Evolutionary conservation across 2,888 invertebrate species (phyloP).

Genomic region (Lithophane leautieri): DNA sequence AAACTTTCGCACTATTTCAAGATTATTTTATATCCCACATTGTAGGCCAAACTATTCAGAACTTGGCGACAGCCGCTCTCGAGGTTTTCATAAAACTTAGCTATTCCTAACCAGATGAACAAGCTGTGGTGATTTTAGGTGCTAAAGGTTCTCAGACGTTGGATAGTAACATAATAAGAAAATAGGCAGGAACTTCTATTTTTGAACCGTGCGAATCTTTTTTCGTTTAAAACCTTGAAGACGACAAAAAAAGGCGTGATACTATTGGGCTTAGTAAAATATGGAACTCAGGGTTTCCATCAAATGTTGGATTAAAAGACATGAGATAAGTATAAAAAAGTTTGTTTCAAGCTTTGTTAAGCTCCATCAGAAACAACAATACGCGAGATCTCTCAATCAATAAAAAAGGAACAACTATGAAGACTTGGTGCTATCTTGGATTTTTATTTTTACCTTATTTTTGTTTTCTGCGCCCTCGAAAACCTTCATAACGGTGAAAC

Average conservation of each 20-base stretch:
- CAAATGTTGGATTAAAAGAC: not conserved
- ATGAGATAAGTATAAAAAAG: too few relatives aligned
- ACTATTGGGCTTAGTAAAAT: not conserved
- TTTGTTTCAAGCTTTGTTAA: not conserved
- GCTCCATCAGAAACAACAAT: not conserved
- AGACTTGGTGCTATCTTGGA: not conserved
- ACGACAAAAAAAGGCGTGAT: not conserved
- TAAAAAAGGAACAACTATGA: not conserved
- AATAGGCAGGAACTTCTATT: not conserved
- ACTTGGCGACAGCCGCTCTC: constrained; percentile 31
- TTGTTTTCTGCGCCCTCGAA: not conserved
- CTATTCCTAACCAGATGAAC: not conserved
- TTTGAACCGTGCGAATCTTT: not conserved
- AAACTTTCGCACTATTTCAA: constrained; percentile 5
- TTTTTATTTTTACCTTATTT: not conserved
- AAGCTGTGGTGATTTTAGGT: not conserved
- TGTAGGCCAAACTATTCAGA: constrained; percentile 34
- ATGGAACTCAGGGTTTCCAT: not conserved
- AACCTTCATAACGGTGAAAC: not conserved
- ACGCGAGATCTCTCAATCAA: too few relatives aligned
- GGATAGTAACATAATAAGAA: not conserved
- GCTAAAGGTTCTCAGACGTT: not conserved
- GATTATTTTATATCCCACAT: constrained; percentile 27
- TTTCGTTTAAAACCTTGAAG: not conserved
- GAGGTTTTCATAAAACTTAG: constrained; percentile 35